Conservation (phyloP, 2,113 vertebrate species). For the Dryoscopus gambensis region DNA sequence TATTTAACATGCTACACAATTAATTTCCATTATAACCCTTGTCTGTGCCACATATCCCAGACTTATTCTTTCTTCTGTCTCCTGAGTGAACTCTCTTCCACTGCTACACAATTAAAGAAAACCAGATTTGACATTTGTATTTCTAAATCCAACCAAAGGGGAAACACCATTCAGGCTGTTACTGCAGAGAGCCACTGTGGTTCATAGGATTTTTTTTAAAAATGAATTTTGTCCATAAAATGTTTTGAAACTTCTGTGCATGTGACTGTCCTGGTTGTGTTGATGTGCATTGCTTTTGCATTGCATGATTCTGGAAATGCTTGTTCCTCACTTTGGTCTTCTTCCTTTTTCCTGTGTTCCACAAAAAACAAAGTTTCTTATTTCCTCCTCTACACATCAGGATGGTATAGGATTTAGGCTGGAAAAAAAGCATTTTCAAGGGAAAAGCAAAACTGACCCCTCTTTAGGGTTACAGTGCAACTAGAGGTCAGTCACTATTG, state of each 20-base stretch:
- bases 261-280: neutral
- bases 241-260: neutral
- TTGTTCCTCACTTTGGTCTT: neutral
- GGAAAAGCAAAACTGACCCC: neutral
- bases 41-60: constrained; percentile 37
- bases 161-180: neutral
- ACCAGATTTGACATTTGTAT: constrained; percentile 26
- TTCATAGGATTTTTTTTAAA: neutral
- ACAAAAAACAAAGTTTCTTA: neutral
- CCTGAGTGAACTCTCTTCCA: constrained; percentile 58
- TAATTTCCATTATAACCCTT: constrained; percentile 66
- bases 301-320: neutral
- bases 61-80: constrained; percentile 65
- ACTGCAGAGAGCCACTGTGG: neutral
- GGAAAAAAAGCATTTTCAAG: neutral
- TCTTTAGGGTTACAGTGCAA: neutral
- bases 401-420: neutral
- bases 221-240: neutral
- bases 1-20: constrained; percentile 65
- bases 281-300: neutral
- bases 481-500: neutral
- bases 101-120: constrained; percentile 63
- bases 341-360: neutral
- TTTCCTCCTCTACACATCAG: neutral
- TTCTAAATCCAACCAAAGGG: constrained; percentile 17